These are phyloP conservation scores for Biston stratarius DNA, from an alignment of 2,888 invertebrate genomes.

Conservation along the genomic window DNA sequence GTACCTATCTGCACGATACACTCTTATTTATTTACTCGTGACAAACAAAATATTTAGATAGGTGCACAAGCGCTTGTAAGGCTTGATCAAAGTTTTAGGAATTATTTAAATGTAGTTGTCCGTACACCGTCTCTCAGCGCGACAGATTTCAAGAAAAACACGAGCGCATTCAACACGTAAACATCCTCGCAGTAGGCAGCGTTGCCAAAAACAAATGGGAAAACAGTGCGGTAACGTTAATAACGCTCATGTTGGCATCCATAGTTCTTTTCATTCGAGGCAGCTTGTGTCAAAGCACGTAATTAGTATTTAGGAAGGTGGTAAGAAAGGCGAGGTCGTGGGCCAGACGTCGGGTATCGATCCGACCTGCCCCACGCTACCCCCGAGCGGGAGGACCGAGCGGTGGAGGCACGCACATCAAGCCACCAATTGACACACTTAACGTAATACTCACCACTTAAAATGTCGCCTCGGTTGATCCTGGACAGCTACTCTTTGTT, in stretches of 20 bases:
- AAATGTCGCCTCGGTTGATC: slow-evolving; percentile 66
- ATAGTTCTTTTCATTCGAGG: slow-evolving; percentile 81
- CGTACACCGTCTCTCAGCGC: background rate
- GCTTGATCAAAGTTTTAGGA: background rate
- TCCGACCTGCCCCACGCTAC: slow-evolving; percentile 86
- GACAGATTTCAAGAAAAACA: slow-evolving; percentile 33
- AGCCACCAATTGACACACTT: slow-evolving; percentile 86
- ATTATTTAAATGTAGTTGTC: background rate
- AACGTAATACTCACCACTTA: slow-evolving; percentile 82
- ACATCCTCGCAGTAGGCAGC: slow-evolving; percentile 50
- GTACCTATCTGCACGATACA: slow-evolving; percentile 40
- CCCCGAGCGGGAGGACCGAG: slow-evolving; percentile 61
- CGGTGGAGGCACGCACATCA: slow-evolving; percentile 80
- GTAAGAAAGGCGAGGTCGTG: slow-evolving; percentile 86
- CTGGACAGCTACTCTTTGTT: slow-evolving; percentile 53
- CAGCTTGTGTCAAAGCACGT: slow-evolving; percentile 86
- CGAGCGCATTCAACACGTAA: slow-evolving; percentile 55
- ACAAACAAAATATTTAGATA: slow-evolving; percentile 15
- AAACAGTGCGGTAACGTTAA: slow-evolving; percentile 71
- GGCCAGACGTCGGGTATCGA: slow-evolving; percentile 89
- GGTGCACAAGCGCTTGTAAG: background rate
- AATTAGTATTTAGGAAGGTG: slow-evolving; percentile 87
- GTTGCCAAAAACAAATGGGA: slow-evolving; percentile 73
- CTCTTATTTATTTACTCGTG: slow-evolving; percentile 27
- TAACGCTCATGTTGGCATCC: slow-evolving; percentile 76